Evolutionary conservation across 2,797 vertebrate genomes (phyloP).

Genomic region (Xenops minutus): DNA sequence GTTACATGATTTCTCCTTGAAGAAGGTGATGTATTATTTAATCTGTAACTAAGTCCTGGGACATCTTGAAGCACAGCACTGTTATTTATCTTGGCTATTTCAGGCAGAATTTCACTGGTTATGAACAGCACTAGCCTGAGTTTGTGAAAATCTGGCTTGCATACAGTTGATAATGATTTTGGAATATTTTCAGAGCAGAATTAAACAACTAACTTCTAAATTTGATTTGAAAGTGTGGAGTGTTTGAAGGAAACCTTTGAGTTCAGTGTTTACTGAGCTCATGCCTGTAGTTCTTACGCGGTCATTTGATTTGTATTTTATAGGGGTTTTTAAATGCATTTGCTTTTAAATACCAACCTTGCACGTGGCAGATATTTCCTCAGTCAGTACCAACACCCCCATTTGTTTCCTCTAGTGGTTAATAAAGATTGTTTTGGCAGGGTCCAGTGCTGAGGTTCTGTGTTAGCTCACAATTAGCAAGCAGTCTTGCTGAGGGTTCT

Average conservation of each 20-base stretch:
- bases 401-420: not conserved
- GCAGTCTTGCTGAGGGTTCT: not conserved
- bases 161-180: constrained; percentile 6
- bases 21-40: constrained; percentile 66
- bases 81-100: constrained; percentile 50
- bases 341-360: not conserved
- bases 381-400: fast-evolving
- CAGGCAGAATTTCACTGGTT: constrained; percentile 3
- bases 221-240: not conserved
- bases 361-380: not conserved
- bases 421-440: not conserved
- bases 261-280: not conserved
- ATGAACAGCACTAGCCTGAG: not conserved
- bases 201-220: not conserved
- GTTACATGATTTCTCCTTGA: constrained; percentile 48
- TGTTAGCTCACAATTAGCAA: not conserved
- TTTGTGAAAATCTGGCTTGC: constrained; percentile 18
- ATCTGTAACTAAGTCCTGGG: constrained; percentile 41
- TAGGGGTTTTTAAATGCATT: not conserved
- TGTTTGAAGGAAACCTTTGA: constrained; percentile 24
- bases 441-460: not conserved
- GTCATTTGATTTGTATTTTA: not conserved
- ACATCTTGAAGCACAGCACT: not conserved
- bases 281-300: not conserved
- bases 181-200: constrained; percentile 51